These are phyloP conservation scores for Apamea anceps DNA, from an alignment of 2,888 invertebrate genomes.

Conservation along the genomic window DNA sequence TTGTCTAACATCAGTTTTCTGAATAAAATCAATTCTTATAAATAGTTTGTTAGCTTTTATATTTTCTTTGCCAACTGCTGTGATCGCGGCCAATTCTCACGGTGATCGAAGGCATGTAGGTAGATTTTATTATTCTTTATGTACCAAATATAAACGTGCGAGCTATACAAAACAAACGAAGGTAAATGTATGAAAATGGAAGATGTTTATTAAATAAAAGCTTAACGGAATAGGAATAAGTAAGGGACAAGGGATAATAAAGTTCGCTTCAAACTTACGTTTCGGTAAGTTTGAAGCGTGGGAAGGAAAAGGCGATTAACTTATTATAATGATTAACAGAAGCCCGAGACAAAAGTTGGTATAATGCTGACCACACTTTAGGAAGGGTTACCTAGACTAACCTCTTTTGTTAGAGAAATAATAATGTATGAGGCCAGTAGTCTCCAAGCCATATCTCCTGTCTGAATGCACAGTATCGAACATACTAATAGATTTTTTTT, in stretches of 20 bases:
- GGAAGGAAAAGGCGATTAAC: background rate
- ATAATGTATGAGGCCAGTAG: too few species aligned
- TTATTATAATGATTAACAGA: constrained; percentile 1
- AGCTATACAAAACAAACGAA: background rate
- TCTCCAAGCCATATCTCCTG: background rate
- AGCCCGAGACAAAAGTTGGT: background rate
- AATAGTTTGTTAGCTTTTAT: background rate
- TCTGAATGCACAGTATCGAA: background rate
- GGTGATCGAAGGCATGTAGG: background rate
- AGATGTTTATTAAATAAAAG: background rate
- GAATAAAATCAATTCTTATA: background rate
- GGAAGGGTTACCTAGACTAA: background rate
- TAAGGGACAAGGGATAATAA: background rate
- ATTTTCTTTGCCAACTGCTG: background rate
- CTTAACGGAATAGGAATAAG: background rate
- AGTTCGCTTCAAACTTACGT: too few species aligned
- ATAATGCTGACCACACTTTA: background rate
- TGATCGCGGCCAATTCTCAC: background rate
- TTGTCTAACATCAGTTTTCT: background rate
- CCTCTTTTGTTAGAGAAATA: background rate
- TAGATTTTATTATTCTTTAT: background rate
- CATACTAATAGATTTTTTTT: too few species aligned
- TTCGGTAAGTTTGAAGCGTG: background rate
- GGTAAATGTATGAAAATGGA: background rate
- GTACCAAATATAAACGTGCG: background rate